These are phyloP conservation scores for Labeo calbasu DNA, from an alignment of 2,797 vertebrate genomes.

Conservation along the genomic window DNA sequence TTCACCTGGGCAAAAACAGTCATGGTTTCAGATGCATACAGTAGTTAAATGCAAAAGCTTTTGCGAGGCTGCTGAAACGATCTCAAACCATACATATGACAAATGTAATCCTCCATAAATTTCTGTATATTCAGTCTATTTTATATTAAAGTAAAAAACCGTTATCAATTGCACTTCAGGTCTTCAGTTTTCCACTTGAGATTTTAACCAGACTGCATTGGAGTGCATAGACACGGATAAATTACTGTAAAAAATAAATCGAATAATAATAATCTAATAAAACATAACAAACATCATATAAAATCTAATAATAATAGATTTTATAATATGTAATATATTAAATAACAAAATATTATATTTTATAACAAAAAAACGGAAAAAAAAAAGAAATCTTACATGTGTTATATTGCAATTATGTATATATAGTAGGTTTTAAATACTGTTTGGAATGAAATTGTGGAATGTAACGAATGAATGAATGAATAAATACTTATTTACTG, in stretches of 20 bases:
- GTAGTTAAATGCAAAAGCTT: neutral
- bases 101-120: neutral
- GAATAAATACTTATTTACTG: too few relatives aligned
- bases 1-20: neutral
- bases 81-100: neutral
- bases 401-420: too few relatives aligned
- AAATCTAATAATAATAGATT: neutral
- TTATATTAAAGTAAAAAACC: neutral
- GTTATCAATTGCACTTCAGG: neutral
- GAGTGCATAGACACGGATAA: neutral
- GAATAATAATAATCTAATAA: neutral
- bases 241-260: neutral
- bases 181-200: neutral
- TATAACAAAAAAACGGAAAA: neutral
- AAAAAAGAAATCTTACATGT: too few relatives aligned
- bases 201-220: neutral
- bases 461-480: neutral
- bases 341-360: neutral
- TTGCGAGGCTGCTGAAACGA: neutral
- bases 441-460: neutral
- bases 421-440: neutral
- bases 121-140: neutral
- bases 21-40: neutral
- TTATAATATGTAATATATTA: neutral
- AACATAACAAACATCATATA: too few relatives aligned